Evolutionary conservation across 2,888 invertebrate genomes (phyloP), one percentile per base, ranked within the genome.

Genomic region (Ferdinandea cuprea): DNA sequence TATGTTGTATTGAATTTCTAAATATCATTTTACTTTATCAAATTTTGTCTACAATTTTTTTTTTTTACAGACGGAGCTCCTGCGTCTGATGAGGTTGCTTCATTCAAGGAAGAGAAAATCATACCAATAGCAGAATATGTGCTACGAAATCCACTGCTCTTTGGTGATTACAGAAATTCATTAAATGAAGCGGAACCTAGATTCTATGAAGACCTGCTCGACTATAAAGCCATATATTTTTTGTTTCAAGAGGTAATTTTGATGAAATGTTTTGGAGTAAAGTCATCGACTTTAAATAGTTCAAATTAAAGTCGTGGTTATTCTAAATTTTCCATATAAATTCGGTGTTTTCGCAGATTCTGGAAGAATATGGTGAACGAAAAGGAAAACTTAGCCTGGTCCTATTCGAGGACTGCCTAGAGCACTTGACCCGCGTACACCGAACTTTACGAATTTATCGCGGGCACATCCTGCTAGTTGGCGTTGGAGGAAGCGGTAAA

Each of bases 401-500:
- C 0, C 92, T 98, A 21, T 98, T 98, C 89, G 96, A 98, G 88
- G 97, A 98, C 88, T 98, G 97, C 44, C 91, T 98, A 59, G 97
- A 98, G 88, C 98, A 98, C 90, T 89, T 98, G 87, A 98, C 97
- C 0, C 93, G 98, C 50, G 93, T 97, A 9, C 97, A 98, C 87
- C 94, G 98, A 19, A 95, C 95, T 0, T 91, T 98, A 78, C 93
- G 98, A 85, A 94, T 97, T 94, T 88, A 89, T 85, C 89, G 95
- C 85, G 97, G 97, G 0, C 96, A 98, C 89, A 94, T 95, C 4
- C 92, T 98, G 90, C 91, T 98, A 42, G 95, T 98, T 11, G 98
- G 98, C 8, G 96, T 97, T 1, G 97, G 97, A 1, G 98, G 98
- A 17, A 95, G 96, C 86, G 98, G 98, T 17, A 98, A 98, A 91